These are phyloP conservation scores for Antechinus stuartii DNA, from an alignment of 2,113 vertebrate species.

Conservation along the genomic window DNA sequence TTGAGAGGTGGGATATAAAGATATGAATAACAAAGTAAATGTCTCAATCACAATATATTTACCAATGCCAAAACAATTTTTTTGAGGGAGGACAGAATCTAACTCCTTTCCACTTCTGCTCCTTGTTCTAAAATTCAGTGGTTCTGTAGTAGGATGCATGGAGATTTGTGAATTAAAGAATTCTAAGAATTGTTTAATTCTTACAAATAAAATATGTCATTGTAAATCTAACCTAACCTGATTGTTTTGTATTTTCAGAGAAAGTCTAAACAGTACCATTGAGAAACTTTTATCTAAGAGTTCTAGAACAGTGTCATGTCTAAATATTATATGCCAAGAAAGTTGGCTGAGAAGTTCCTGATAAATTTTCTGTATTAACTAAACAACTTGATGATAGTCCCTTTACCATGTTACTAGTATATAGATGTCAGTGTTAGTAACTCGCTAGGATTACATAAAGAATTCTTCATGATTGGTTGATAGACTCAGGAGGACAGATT, in stretches of 20 bases:
- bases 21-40: constrained; percentile 11
- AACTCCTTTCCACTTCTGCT: not conserved
- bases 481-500: not conserved
- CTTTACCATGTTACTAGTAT: not conserved
- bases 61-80: not conserved
- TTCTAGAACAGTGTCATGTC: not conserved
- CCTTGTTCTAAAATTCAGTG: not conserved
- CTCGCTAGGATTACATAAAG: not conserved
- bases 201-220: not conserved
- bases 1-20: not conserved
- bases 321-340: not conserved
- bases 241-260: not conserved
- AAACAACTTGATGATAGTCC: not conserved
- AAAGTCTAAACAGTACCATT: not conserved
- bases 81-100: too few species aligned
- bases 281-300: not conserved
- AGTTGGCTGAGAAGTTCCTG: not conserved
- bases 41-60: not conserved
- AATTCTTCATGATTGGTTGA: not conserved
- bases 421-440: not conserved
- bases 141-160: not conserved
- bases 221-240: not conserved
- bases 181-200: not conserved
- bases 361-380: not conserved
- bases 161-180: not conserved